phyloP scores from a whole-genome alignment of 2,888 invertebrate species.

The Drosophila pegasa region DNA sequence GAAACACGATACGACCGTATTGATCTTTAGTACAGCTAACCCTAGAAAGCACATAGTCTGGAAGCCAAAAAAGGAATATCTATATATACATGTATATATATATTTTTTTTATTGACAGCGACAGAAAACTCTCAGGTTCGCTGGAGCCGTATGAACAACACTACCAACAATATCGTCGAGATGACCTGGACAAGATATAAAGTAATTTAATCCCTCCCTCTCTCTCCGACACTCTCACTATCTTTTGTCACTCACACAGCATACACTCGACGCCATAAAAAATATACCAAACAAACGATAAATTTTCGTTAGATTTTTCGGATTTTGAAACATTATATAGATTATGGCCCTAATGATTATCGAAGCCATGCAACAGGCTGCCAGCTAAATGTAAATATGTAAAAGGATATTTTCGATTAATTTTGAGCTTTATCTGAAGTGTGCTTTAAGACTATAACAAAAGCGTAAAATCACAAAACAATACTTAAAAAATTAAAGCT shows the following conservation, averaged over 20 bases:
- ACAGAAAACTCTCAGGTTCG: neutral
- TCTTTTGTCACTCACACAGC: neutral
- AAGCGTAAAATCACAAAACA: too few relatives aligned
- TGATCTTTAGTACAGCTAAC: neutral
- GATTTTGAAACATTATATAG: neutral
- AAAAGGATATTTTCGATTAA: neutral
- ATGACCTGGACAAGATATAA: neutral
- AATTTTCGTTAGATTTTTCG: neutral
- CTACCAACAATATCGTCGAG: neutral
- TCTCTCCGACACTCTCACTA: neutral
- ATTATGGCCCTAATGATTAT: neutral
- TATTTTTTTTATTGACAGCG: neutral
- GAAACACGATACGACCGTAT: neutral
- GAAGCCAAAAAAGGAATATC: neutral
- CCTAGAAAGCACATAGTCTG: conserved; percentile 37
- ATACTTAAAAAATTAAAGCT: too few relatives aligned
- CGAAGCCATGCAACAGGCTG: neutral
- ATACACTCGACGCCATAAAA: neutral
- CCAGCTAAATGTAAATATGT: neutral
- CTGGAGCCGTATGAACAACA: neutral
- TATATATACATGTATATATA: neutral
- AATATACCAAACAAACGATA: neutral
- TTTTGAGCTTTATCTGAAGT: neutral
- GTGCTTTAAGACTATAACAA: too few relatives aligned
- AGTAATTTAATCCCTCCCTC: neutral